phyloP scores from a whole-genome alignment of 64 coral and sea anemone species.

The Exaiptasia diaphana region DNA sequence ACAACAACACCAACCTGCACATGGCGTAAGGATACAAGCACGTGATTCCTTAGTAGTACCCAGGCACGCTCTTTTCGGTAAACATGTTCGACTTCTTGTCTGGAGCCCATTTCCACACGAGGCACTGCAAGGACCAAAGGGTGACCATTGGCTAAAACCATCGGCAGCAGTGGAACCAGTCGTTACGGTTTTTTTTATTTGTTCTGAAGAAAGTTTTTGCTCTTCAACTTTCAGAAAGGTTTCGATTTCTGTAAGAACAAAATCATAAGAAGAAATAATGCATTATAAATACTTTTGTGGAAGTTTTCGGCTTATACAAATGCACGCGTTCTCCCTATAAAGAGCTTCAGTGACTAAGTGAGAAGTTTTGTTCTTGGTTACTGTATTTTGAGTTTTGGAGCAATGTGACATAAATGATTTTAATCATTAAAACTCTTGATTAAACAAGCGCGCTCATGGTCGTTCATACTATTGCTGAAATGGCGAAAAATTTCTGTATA shows the following conservation, averaged over 20 bases:
- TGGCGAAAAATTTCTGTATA: too few species aligned
- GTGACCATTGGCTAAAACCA: slow-evolving; percentile 70
- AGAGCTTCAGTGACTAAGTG: too few species aligned
- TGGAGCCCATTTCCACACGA: slow-evolving; percentile 67
- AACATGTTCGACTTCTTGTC: slow-evolving; percentile 58
- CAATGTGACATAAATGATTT: too few species aligned
- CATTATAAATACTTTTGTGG: too few species aligned
- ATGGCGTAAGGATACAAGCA: slow-evolving; percentile 58
- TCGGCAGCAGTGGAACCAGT: background rate
- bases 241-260: slow-evolving; percentile 22
- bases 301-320: too few species aligned
- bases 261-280: too few species aligned
- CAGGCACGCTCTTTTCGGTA: slow-evolving; percentile 41
- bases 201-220: background rate
- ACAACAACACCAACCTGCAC: slow-evolving; percentile 56
- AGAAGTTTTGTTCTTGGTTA: too few species aligned
- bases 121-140: slow-evolving; percentile 51
- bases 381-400: too few species aligned
- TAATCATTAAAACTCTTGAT: too few species aligned
- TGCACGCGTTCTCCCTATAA: too few species aligned
- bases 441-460: too few species aligned
- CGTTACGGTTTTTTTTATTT: background rate
- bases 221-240: slow-evolving; percentile 11
- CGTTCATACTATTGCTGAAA: too few species aligned
- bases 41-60: slow-evolving; percentile 38